Evolutionary conservation across 2,888 invertebrate species (phyloP).

Genomic region (Ypsolopha sequella): DNA sequence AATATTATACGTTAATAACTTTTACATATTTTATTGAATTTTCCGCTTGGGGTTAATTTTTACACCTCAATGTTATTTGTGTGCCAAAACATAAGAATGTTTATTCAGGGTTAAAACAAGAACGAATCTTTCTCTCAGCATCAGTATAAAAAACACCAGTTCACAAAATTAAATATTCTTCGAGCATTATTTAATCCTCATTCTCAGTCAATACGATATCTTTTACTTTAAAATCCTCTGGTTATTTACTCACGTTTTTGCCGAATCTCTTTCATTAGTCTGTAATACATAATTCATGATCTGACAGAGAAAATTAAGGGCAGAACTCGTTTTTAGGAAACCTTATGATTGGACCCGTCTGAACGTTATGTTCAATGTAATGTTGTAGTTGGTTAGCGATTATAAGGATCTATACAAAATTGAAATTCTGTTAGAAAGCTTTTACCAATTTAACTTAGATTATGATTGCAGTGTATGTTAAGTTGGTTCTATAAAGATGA

Average conservation of each 20-base stretch:
- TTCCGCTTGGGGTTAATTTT: too few relatives aligned
- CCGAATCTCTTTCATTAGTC: slow-evolving; percentile 3
- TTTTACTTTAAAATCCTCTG: neutral
- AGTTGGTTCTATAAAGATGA: too few relatives aligned
- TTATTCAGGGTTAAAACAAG: neutral
- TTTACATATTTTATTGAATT: too few relatives aligned
- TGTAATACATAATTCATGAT: slow-evolving; percentile 3
- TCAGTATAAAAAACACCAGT: neutral
- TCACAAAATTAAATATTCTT: neutral
- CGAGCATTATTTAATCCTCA: neutral
- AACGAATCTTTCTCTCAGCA: neutral
- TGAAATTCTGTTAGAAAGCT: too few relatives aligned
- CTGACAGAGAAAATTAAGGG: neutral
- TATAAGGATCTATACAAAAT: too few relatives aligned
- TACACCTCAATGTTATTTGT: too few relatives aligned
- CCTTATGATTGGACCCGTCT: too few relatives aligned
- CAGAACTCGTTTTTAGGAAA: neutral
- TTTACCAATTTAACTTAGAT: too few relatives aligned
- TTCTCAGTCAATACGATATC: neutral
- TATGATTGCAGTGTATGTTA: too few relatives aligned
- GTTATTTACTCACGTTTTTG: slow-evolving; percentile 1
- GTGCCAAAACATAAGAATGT: too few relatives aligned
- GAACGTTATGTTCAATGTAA: too few relatives aligned
- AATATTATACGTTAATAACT: neutral
- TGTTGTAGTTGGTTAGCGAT: too few relatives aligned